Percentiles rank a stretch among this genome's conserved stretches.
Conservation (phyloP, 1,140 invertebrate genomes). For the Bombus impatiens region DNA sequence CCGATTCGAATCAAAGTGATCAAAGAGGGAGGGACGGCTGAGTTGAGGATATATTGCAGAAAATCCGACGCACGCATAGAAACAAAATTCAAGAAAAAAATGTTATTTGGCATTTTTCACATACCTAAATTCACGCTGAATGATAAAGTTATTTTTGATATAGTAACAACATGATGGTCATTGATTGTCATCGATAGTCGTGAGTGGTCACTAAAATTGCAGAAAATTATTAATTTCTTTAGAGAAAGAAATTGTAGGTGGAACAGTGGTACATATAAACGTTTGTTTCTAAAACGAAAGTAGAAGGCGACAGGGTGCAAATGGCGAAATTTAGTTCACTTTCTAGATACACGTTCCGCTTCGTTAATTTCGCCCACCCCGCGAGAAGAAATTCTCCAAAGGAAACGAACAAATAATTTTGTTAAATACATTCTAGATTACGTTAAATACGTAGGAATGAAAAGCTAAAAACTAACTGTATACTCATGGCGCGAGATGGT, state of each 20-base stretch:
- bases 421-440: neutral
- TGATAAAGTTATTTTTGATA: too few relatives aligned
- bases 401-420: neutral
- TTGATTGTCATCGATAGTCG: too few relatives aligned
- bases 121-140: too few relatives aligned
- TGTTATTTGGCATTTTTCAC: too few relatives aligned
- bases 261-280: too few relatives aligned
- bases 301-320: too few relatives aligned
- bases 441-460: neutral
- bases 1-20: neutral
- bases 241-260: too few relatives aligned
- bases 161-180: too few relatives aligned
- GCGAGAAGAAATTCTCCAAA: neutral
- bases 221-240: too few relatives aligned
- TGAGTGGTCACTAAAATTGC: too few relatives aligned
- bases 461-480: constrained; percentile 59
- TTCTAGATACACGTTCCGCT: neutral
- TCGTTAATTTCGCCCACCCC: accelerated
- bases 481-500: constrained; percentile 47
- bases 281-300: too few relatives aligned
- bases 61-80: constrained; percentile 5
- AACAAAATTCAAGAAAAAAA: too few relatives aligned
- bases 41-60: neutral
- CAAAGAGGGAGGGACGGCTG: neutral
- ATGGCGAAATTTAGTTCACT: neutral